These are phyloP conservation scores for Gadus macrocephalus DNA, from an alignment of 2,113 vertebrate species.

Conservation along the genomic window DNA sequence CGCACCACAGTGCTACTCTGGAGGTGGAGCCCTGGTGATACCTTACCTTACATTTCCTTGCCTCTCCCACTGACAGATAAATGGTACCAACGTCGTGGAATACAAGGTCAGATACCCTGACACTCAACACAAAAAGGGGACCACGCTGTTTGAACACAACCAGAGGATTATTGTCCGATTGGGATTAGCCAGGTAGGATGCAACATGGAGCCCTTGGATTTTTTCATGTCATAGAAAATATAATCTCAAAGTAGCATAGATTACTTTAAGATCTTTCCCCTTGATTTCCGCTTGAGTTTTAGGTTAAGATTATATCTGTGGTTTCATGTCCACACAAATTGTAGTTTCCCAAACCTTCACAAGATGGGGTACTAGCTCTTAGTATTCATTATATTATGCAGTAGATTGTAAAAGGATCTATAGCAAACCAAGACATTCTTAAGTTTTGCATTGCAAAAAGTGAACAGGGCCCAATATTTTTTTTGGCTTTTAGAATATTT, in stretches of 20 bases:
- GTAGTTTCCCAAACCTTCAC: constrained; percentile 35
- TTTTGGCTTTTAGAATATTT: too few relatives aligned
- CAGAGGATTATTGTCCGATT: background rate
- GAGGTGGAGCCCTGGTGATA: background rate
- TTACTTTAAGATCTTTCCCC: too few relatives aligned
- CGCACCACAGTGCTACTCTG: background rate
- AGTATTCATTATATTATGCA: background rate
- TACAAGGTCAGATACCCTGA: constrained; percentile 27
- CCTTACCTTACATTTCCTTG: background rate
- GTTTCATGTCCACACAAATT: background rate
- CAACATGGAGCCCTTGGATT: too few relatives aligned
- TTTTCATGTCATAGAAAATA: too few relatives aligned
- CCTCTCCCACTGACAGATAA: constrained; percentile 49
- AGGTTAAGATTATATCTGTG: too few relatives aligned
- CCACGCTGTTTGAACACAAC: constrained; percentile 28
- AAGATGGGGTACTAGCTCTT: constrained; percentile 31
- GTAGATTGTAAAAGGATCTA: too few relatives aligned
- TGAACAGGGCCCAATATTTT: background rate
- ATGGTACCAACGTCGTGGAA: constrained; percentile 53
- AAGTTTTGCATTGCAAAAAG: background rate
- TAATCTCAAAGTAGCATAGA: too few relatives aligned
- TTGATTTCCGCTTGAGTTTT: too few relatives aligned
- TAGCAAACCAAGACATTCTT: too few relatives aligned
- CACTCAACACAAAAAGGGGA: constrained; percentile 41
- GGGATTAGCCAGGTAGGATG: constrained; percentile 45